These are phyloP conservation scores for Trypoxylus dichotomus DNA, from an alignment of 1,140 invertebrate genomes.

Conservation along the genomic window DNA sequence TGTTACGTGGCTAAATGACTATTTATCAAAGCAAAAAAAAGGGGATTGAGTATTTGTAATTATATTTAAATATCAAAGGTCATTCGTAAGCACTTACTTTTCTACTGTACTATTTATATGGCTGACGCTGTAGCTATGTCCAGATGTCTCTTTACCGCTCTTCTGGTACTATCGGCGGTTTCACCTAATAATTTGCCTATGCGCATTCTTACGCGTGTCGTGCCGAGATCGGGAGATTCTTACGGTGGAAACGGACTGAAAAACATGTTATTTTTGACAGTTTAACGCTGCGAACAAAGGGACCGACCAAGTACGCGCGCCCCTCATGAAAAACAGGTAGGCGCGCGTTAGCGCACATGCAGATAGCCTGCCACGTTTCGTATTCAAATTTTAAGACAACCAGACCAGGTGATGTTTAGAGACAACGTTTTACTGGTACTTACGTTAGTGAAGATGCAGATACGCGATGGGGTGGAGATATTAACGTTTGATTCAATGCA, in stretches of 20 bases:
- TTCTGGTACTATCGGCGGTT: not conserved
- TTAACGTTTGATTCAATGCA: too few relatives aligned
- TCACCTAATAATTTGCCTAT: slow-evolving; percentile 32
- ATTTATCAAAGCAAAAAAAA: too few relatives aligned
- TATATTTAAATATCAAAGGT: too few relatives aligned
- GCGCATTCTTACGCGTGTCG: slow-evolving; percentile 1
- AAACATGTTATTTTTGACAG: slow-evolving; percentile 30
- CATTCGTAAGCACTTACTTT: too few relatives aligned
- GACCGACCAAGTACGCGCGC: not conserved
- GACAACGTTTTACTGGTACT: too few relatives aligned
- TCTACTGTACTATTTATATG: not conserved
- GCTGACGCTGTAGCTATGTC: not conserved
- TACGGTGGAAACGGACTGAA: slow-evolving; percentile 9
- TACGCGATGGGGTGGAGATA: too few relatives aligned
- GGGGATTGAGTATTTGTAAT: too few relatives aligned
- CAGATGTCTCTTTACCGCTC: not conserved
- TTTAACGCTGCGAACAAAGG: slow-evolving; percentile 16
- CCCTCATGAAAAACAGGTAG: not conserved
- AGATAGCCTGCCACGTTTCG: not conserved
- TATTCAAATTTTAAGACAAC: slow-evolving; percentile 1
- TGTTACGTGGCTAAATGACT: too few relatives aligned
- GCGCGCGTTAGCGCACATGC: not conserved
- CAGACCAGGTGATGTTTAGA: too few relatives aligned
- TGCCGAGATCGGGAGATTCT: not conserved
- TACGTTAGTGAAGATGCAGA: too few relatives aligned